Conservation (phyloP, 2,888 invertebrate genomes). For the Cremastinae sp. region DNA sequence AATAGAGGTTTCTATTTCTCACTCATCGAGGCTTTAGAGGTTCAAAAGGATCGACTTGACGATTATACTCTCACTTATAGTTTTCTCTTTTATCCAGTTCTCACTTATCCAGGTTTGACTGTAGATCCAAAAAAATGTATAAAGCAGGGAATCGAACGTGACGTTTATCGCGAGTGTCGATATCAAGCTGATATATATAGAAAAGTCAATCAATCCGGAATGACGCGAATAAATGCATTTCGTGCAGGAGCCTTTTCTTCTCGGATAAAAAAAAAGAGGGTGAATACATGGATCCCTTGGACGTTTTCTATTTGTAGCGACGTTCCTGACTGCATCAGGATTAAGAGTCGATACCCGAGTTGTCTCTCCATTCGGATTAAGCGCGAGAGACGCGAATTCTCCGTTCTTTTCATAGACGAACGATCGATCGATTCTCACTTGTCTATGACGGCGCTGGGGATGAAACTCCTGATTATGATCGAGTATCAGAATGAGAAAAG, state of each 20-base stretch:
- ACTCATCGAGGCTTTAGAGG: too few relatives aligned
- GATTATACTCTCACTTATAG: too few relatives aligned
- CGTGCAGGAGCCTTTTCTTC: background rate
- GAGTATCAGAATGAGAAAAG: slow-evolving; percentile 45
- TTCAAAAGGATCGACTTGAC: too few relatives aligned
- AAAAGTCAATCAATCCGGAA: slow-evolving; percentile 77
- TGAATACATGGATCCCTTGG: slow-evolving; percentile 74
- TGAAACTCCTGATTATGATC: slow-evolving; percentile 41
- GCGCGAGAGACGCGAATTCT: slow-evolving; percentile 32
- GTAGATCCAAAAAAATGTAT: too few relatives aligned
- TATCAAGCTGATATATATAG: slow-evolving; percentile 48
- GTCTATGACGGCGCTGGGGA: slow-evolving; percentile 22
- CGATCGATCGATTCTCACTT: slow-evolving; percentile 45
- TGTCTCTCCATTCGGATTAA: slow-evolving; percentile 58
- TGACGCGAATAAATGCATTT: slow-evolving; percentile 36
- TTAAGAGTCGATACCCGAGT: slow-evolving; percentile 49
- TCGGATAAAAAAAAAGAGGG: slow-evolving; percentile 12
- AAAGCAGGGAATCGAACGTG: background rate
- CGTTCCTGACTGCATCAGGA: slow-evolving; percentile 41
- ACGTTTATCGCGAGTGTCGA: slow-evolving; percentile 46
- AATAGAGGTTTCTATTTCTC: too few relatives aligned
- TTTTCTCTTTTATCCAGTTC: too few relatives aligned
- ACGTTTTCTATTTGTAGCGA: slow-evolving; percentile 78
- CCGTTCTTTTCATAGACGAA: background rate
- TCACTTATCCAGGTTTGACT: too few relatives aligned